Evolutionary conservation across 2,113 vertebrate species (phyloP).

Genomic region (Chloropsis cyanopogon): DNA sequence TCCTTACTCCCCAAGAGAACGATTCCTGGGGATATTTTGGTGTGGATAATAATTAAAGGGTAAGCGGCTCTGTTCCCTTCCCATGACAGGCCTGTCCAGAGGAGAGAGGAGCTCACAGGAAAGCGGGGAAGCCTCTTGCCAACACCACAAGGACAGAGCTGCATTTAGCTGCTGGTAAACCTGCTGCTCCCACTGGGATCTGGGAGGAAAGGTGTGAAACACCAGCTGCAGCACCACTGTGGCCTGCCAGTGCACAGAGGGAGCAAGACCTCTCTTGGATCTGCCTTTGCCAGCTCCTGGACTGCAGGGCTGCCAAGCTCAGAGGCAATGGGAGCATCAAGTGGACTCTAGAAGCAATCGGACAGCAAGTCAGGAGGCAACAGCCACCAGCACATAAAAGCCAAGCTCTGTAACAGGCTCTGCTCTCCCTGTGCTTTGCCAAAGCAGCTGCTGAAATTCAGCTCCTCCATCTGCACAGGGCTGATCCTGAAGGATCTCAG

Average conservation of each 20-base stretch:
- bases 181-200: background rate
- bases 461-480: accelerated
- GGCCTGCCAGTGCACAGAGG: background rate
- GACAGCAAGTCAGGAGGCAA: background rate
- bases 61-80: no score
- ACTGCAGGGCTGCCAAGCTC: background rate
- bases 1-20: background rate
- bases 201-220: background rate
- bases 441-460: background rate
- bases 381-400: background rate
- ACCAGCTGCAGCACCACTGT: background rate
- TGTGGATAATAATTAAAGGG: background rate
- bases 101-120: background rate
- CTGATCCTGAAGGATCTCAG: background rate
- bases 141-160: accelerated
- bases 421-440: background rate
- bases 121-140: background rate
- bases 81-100: background rate
- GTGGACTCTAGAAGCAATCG: background rate
- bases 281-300: background rate
- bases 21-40: background rate
- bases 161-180: accelerated
- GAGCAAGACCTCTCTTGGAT: background rate
- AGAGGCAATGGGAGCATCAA: accelerated
- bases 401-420: background rate